Conservation (phyloP, 2,888 invertebrate genomes). For the Bruchidius siliquastri region DNA sequence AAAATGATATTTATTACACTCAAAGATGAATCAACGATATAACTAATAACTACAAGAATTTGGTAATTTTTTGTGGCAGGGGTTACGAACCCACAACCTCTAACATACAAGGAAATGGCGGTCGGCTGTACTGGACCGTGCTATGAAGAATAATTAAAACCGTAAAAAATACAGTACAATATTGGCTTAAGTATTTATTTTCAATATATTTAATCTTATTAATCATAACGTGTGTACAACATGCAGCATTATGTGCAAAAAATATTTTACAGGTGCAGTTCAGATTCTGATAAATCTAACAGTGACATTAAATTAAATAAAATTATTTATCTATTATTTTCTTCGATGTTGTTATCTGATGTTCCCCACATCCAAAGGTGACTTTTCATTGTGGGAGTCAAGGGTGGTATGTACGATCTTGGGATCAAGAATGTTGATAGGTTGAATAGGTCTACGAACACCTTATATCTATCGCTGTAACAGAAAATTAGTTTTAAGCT, state of each 20-base stretch:
- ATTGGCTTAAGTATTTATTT: too few species aligned
- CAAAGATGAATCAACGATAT: too few species aligned
- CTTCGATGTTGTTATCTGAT: not conserved
- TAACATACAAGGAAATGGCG: too few species aligned
- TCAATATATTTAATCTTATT: too few species aligned
- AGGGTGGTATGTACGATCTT: constrained; percentile 81
- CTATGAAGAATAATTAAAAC: too few species aligned
- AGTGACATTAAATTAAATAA: not conserved
- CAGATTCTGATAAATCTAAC: not conserved
- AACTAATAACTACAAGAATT: too few species aligned
- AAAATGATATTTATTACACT: too few species aligned
- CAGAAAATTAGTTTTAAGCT: too few species aligned
- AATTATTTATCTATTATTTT: not conserved
- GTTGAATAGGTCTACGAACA: constrained; percentile 96
- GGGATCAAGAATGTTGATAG: constrained; percentile 95
- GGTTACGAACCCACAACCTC: too few species aligned
- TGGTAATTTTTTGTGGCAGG: too few species aligned
- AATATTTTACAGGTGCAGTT: not conserved
- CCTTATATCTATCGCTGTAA: constrained; percentile 94
- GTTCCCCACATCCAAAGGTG: constrained; percentile 61
- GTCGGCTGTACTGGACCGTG: too few species aligned
- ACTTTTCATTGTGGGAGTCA: constrained; percentile 77
- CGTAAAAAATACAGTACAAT: too few species aligned
- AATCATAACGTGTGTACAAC: not conserved
- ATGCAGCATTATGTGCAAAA: not conserved